phyloP scores from a whole-genome alignment of 1,140 invertebrate genomes.

The Pseudobourletiella spinata region DNA sequence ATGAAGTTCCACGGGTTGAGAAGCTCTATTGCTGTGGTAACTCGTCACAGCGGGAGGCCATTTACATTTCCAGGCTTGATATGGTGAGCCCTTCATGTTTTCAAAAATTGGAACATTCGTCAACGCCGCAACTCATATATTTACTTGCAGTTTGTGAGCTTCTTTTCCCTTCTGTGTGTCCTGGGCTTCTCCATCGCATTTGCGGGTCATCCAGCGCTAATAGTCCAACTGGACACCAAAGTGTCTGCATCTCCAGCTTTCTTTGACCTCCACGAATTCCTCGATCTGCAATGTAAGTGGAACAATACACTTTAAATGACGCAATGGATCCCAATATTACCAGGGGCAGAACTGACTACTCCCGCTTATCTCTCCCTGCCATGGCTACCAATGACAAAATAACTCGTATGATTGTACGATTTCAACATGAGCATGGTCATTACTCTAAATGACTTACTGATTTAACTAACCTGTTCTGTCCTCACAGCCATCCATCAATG shows the following conservation, averaged over 20 bases:
- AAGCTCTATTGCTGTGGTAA: slow-evolving; percentile 4
- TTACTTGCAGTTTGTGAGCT: background rate
- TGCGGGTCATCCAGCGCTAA: background rate
- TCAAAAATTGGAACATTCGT: background rate
- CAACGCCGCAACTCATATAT: background rate
- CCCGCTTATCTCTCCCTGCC: no score
- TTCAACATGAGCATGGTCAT: no score
- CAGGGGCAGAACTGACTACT: no score
- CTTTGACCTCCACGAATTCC: background rate
- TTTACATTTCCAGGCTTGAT: slow-evolving; percentile 1
- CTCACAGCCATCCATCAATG: background rate
- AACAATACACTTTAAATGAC: no score
- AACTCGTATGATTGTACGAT: no score
- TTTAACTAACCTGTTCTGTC: no score
- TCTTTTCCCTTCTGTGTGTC: background rate
- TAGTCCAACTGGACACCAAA: background rate
- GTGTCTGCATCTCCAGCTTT: background rate
- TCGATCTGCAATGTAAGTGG: background rate
- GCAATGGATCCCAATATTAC: no score
- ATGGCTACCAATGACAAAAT: no score
- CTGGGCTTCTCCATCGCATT: background rate
- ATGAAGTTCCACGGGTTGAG: background rate
- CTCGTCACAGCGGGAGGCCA: background rate
- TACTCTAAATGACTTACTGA: background rate
- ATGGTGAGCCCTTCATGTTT: background rate